Evolutionary conservation across 2,797 vertebrate species (phyloP), one percentile per base, ranked within the genome.

Genomic region (Carcharodon carcharias): DNA sequence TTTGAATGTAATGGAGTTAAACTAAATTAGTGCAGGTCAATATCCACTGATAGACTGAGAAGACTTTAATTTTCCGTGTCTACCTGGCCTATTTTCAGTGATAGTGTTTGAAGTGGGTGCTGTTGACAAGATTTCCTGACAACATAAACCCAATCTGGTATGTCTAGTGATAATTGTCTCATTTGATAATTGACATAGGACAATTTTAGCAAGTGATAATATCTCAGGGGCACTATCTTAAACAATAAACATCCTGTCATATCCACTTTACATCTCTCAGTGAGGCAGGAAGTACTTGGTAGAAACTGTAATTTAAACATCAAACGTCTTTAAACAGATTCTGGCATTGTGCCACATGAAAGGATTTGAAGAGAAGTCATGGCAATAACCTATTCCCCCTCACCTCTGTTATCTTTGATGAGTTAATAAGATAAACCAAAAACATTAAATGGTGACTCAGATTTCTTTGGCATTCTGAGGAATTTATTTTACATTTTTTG

Each of bases 211-310:
- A 45, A 23, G 18, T 92, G 89, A 65, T 65, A 23, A 3, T 93
- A 93, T 95, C 94, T 95, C 67, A 56, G 67, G 45, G 4, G 50
- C 35, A 95, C 26, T 69, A 95, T 28, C 40, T 69, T 69, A 50
- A 94, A 95, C n/a, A 69, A 16, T 73, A 95, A 65, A 93, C 50
- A 56, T 73, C 94, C 94, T 95, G 94, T 50, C 94, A 73, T 50
- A 56, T 73, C 94, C 65, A 71, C 45, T 95, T 50, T 67, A 26
- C 65, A 71, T 12, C 35, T 50, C 23, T 56, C 94, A 73, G 9
- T 73, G 45, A 31, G 50, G 71, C 45, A 95, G 94, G 94, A 95
- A 95, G 28, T 73, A 56, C 65, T 73, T 56, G 73, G 50, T 65
- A 95, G 45, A 73, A 56, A 54, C 28, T 73, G 45, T 95, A 95